Evolutionary conservation across 2,797 vertebrate species (phyloP).

Genomic region (Paguma larvata): DNA sequence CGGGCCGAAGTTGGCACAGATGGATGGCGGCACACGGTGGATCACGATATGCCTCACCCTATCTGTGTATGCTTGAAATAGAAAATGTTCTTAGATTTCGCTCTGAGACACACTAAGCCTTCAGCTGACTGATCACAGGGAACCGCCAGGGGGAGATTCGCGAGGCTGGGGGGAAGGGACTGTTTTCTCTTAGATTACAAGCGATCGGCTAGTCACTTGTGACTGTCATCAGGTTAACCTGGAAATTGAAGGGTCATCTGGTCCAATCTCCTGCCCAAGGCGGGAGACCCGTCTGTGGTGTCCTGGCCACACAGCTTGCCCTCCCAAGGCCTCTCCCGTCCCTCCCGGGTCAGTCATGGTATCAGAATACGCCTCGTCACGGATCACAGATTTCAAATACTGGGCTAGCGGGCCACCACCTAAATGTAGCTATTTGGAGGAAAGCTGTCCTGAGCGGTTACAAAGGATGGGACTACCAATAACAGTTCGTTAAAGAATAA

Average conservation of each 20-base stretch:
- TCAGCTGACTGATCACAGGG: neutral
- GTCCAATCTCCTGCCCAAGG: neutral
- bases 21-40: accelerated
- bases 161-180: neutral
- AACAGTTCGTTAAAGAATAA: neutral
- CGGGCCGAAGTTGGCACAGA: neutral
- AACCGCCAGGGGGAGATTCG: neutral
- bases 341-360: neutral
- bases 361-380: accelerated
- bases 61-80: neutral
- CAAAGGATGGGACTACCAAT: neutral
- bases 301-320: neutral
- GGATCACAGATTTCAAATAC: neutral
- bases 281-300: neutral
- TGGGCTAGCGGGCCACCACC: neutral
- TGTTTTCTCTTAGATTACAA: neutral
- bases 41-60: neutral
- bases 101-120: neutral
- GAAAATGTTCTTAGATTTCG: neutral
- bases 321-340: neutral
- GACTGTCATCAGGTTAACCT: neutral
- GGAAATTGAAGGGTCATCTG: neutral
- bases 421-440: neutral
- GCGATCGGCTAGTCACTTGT: neutral
- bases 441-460: neutral